Evolutionary conservation across 2,113 vertebrate genomes (phyloP).

Genomic region (Apus apus): DNA sequence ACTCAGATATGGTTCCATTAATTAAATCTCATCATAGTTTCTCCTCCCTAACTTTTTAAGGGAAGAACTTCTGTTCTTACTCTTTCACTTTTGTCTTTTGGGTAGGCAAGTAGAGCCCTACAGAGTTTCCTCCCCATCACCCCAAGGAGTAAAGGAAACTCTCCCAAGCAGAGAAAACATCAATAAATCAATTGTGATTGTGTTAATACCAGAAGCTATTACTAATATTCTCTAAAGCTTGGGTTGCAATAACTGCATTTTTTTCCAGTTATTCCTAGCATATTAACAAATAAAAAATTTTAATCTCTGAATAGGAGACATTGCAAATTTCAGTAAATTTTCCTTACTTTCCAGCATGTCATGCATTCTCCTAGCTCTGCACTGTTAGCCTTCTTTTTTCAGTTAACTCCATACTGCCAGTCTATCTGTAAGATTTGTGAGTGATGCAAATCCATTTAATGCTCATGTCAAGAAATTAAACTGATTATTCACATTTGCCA

Average conservation of each 20-base stretch:
- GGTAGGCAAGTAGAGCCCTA: not conserved
- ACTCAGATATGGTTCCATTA: not conserved
- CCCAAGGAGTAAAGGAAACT: not conserved
- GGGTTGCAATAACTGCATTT: not conserved
- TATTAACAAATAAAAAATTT: not conserved
- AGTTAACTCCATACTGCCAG: accelerated
- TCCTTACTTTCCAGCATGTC: not conserved
- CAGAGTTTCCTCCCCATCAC: accelerated
- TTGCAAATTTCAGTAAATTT: not conserved
- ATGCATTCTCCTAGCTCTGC: not conserved
- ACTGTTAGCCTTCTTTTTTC: not conserved
- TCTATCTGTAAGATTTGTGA: not conserved
- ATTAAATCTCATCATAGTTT: not conserved
- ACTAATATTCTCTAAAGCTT: not conserved
- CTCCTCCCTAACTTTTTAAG: not conserved
- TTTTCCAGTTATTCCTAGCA: not conserved
- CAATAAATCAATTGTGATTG: not conserved
- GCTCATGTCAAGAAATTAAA: not conserved
- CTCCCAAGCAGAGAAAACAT: not conserved
- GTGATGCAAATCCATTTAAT: not conserved
- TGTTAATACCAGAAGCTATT: not conserved
- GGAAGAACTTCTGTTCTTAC: not conserved
- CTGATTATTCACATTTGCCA: not conserved
- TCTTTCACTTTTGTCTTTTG: not conserved
- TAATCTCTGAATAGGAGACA: not conserved